These are phyloP conservation scores for Microtus obscurus DNA, from an alignment of 2,797 vertebrate species.

Conservation along the genomic window DNA sequence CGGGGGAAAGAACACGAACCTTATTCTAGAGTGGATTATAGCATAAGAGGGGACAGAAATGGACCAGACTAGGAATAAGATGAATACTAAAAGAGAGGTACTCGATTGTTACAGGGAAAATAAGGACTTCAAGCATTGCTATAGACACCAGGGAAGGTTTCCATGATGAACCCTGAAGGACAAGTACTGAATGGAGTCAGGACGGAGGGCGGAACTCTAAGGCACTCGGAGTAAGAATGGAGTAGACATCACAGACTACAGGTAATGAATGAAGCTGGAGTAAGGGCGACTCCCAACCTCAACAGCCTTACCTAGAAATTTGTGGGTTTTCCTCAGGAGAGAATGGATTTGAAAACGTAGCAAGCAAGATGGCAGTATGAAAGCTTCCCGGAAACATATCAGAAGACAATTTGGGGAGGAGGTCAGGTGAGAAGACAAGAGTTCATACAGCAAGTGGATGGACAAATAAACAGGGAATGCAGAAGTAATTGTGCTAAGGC, in stretches of 20 bases:
- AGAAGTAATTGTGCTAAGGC: neutral
- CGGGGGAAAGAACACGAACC: neutral
- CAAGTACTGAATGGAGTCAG: neutral
- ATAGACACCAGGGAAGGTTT: neutral
- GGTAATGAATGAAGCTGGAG: neutral
- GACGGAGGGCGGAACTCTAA: neutral
- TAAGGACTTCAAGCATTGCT: neutral
- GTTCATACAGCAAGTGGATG: neutral
- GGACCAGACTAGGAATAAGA: neutral
- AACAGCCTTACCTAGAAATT: neutral
- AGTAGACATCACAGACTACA: neutral
- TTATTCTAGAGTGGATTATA: neutral
- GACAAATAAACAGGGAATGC: neutral
- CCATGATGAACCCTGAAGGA: neutral
- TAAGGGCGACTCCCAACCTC: neutral
- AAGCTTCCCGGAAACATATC: slow-evolving; percentile 19
- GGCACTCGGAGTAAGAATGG: neutral
- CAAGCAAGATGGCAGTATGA: neutral
- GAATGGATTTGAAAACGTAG: neutral
- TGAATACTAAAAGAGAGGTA: neutral
- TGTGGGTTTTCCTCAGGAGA: neutral
- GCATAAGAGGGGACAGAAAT: neutral
- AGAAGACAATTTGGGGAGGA: neutral
- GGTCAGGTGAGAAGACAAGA: neutral
- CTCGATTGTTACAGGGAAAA: neutral